Percentiles rank a stretch among this genome's conserved stretches.
Conservation (phyloP, 2,113 vertebrate species). For the Marmota flaviventris region DNA sequence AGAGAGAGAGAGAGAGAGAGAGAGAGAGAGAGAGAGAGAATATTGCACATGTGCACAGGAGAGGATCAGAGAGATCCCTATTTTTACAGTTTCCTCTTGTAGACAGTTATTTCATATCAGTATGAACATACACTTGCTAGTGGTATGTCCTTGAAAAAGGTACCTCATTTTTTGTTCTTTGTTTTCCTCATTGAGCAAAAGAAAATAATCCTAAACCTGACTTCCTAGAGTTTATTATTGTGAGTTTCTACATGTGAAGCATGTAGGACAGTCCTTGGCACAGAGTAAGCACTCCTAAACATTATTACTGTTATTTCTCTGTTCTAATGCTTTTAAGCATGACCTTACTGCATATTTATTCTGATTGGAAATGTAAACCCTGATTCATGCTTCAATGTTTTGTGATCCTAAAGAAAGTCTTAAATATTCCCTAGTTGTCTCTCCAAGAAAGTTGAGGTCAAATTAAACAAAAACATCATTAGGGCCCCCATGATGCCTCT, state of each 20-base stretch:
- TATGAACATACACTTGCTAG: background rate
- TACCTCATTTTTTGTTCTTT: background rate
- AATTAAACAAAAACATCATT: background rate
- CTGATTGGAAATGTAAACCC: background rate
- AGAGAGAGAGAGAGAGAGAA: background rate
- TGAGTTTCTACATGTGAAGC: background rate
- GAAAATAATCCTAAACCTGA: background rate
- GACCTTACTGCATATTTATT: background rate
- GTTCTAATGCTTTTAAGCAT: background rate
- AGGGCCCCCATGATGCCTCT: accelerated
- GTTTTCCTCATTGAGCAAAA: background rate
- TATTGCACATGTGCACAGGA: background rate
- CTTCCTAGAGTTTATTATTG: background rate
- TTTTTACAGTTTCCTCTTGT: background rate
- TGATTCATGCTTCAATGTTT: background rate
- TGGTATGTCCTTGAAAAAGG: background rate
- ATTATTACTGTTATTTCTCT: background rate
- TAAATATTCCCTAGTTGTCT: background rate
- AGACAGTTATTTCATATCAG: background rate
- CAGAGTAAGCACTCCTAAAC: background rate
- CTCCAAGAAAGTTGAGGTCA: background rate
- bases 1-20: background rate
- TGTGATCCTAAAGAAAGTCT: background rate
- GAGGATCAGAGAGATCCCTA: background rate
- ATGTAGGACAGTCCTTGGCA: background rate